These are phyloP conservation scores for Poeciliopsis infans DNA, from an alignment of 2,797 vertebrate species.

Conservation along the genomic window DNA sequence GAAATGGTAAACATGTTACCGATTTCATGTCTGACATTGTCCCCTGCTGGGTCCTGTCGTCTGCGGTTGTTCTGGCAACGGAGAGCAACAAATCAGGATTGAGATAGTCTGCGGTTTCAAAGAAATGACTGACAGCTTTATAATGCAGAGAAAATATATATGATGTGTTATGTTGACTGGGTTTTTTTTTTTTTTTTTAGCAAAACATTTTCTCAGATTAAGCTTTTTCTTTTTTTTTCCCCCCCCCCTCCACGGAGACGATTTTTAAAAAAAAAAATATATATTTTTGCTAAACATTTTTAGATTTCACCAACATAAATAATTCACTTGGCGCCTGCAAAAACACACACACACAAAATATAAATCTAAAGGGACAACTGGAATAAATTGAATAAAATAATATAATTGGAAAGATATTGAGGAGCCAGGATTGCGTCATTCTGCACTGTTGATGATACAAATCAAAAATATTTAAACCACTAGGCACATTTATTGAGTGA, in stretches of 20 bases:
- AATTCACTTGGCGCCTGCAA: background rate
- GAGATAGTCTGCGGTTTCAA: background rate
- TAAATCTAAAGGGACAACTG: background rate
- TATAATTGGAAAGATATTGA: background rate
- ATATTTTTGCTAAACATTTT: background rate
- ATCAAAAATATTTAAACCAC: slow-evolving; percentile 10
- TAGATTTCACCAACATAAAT: background rate
- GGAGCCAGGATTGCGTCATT: background rate
- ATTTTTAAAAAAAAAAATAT: background rate
- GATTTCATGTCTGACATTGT: background rate
- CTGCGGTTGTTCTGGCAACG: too few relatives aligned
- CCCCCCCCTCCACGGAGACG: background rate
- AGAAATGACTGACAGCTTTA: background rate
- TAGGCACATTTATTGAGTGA: background rate
- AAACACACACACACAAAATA: too few relatives aligned
- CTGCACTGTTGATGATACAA: background rate
- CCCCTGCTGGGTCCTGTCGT: background rate
- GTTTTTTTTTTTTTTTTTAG: too few relatives aligned
- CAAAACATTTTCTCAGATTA: background rate
- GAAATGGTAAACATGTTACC: background rate
- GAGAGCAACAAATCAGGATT: slow-evolving; percentile 6
- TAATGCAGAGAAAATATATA: background rate
- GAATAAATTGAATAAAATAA: background rate
- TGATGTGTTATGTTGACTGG: background rate
- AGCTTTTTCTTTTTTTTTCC: background rate